Conservation (phyloP, 2,113 vertebrate species). For the Psilopsiagon aymara region DNA sequence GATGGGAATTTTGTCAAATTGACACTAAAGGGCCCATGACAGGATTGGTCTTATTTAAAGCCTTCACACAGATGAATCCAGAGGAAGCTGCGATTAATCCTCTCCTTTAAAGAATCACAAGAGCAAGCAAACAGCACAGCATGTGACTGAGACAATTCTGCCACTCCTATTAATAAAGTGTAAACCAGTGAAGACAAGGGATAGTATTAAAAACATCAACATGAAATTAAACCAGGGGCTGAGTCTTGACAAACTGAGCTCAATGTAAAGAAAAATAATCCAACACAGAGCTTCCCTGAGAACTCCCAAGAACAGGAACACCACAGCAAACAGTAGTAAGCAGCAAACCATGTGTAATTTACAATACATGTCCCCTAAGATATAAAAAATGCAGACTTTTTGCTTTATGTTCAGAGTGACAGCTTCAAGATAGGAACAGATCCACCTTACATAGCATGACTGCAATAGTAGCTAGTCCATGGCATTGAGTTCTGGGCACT, state of each 20-base stretch:
- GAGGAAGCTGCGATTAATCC: slow-evolving; percentile 10
- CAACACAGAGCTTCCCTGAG: neutral
- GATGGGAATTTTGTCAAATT: slow-evolving; percentile 15
- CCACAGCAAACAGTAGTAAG: neutral
- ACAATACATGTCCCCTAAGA: neutral
- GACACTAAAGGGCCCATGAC: neutral
- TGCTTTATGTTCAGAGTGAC: neutral
- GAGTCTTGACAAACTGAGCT: neutral
- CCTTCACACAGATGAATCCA: neutral
- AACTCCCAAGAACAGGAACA: neutral
- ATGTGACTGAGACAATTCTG: neutral
- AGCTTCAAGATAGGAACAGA: neutral
- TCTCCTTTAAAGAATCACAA: neutral
- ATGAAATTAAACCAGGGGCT: neutral
- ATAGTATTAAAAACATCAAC: neutral
- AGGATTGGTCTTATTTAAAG: neutral
- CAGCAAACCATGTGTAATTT: neutral
- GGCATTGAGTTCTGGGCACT: neutral
- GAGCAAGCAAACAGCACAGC: neutral
- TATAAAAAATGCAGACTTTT: neutral
- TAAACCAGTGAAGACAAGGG: slow-evolving; percentile 12
- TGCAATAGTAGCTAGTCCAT: fast-evolving
- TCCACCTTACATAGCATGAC: neutral
- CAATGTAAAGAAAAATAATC: neutral
- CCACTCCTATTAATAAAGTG: neutral